Conservation (phyloP, 2,888 invertebrate species). For the Prionchulus punctatus region DNA sequence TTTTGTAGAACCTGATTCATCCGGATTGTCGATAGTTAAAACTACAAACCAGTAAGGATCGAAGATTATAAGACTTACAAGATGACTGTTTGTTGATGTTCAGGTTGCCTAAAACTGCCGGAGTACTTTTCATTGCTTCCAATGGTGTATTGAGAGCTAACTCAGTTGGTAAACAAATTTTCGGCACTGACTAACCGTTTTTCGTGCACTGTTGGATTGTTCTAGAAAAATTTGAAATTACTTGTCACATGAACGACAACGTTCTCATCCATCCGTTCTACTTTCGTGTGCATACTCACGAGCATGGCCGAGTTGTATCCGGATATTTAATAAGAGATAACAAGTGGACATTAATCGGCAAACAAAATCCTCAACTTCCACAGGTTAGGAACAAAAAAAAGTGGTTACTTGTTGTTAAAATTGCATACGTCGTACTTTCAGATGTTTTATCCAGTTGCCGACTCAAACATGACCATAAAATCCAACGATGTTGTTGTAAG, state of each 20-base stretch:
- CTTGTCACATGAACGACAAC: slow-evolving; percentile 56
- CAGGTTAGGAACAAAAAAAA: slow-evolving; percentile 20
- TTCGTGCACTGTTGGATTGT: too few relatives aligned
- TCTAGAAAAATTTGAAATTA: slow-evolving; percentile 71
- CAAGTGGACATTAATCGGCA: slow-evolving; percentile 65
- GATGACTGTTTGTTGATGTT: slow-evolving; percentile 18
- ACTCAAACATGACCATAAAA: slow-evolving; percentile 46
- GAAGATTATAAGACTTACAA: background rate
- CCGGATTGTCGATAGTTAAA: slow-evolving; percentile 64
- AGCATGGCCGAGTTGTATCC: slow-evolving; percentile 60
- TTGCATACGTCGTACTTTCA: slow-evolving; percentile 38
- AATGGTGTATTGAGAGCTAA: slow-evolving; percentile 49
- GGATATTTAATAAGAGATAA: slow-evolving; percentile 59
- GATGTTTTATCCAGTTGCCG: slow-evolving; percentile 73
- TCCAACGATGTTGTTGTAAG: slow-evolving; percentile 54
- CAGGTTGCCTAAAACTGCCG: slow-evolving; percentile 70
- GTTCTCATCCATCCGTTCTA: slow-evolving; percentile 83
- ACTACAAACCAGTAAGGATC: too few relatives aligned
- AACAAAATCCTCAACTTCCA: slow-evolving; percentile 65
- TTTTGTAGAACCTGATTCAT: slow-evolving; percentile 47
- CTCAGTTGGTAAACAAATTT: background rate
- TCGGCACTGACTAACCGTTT: too few relatives aligned
- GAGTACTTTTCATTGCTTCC: slow-evolving; percentile 73
- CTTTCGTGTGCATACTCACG: slow-evolving; percentile 82
- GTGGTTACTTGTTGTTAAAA: background rate